A percentile compares a stretch with the other conserved stretches of the same genome.
Conservation (phyloP, 2,888 invertebrate species). For the Tubulanus polymorphus region DNA sequence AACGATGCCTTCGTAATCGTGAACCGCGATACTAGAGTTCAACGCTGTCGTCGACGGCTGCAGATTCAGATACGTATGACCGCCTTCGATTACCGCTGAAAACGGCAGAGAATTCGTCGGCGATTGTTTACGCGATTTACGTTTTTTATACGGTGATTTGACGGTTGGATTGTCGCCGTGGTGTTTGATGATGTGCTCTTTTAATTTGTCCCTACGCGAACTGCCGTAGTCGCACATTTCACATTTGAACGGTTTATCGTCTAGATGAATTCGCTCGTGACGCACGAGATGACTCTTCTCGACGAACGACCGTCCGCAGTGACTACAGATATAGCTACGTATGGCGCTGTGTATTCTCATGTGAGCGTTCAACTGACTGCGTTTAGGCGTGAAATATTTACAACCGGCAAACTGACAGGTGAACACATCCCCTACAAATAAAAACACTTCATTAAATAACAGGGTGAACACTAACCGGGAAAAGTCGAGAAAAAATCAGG, state of each 20-base stretch:
- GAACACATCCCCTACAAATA: conserved; percentile 59
- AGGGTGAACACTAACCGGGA: not conserved
- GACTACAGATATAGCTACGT: conserved; percentile 59
- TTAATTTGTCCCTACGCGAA: conserved; percentile 64
- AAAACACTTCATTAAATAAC: too few species aligned
- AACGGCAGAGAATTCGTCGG: not conserved
- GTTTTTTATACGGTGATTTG: conserved; percentile 10
- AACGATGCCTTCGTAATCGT: too few species aligned
- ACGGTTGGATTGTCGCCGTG: conserved; percentile 45
- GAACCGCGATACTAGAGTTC: too few species aligned
- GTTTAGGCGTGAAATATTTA: conserved; percentile 64
- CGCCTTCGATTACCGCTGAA: not conserved
- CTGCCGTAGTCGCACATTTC: conserved; percentile 65
- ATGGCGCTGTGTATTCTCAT: conserved; percentile 60
- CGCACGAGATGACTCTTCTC: conserved; percentile 66
- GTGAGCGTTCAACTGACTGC: conserved; percentile 64
- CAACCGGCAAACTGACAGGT: conserved; percentile 63
- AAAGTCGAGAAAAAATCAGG: not conserved
- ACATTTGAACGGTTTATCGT: conserved; percentile 65
- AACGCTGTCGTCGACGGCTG: too few species aligned
- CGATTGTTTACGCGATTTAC: conserved; percentile 3
- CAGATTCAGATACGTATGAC: too few species aligned
- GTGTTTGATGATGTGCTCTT: conserved; percentile 58
- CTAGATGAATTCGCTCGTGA: conserved; percentile 65
- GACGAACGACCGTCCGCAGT: conserved; percentile 64